Conservation (phyloP, 1,140 invertebrate genomes). For the Zaprionus kolodkinae region DNA sequence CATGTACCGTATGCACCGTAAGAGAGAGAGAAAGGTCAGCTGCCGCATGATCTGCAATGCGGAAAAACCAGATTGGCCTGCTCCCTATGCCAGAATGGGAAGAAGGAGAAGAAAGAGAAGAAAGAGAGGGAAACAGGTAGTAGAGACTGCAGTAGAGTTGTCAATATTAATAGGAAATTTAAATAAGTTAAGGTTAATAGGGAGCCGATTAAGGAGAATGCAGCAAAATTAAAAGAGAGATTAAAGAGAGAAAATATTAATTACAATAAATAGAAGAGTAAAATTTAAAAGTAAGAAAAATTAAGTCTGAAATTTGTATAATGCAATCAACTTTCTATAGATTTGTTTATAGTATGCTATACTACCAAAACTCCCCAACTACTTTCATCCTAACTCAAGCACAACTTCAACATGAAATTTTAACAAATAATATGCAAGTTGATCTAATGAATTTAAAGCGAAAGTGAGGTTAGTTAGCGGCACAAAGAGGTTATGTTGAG, state of each 20-base stretch:
- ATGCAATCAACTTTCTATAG: too few relatives aligned
- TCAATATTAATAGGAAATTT: neutral
- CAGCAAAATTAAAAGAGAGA: too few relatives aligned
- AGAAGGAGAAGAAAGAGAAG: neutral
- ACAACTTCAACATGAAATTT: neutral
- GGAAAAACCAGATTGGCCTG: conserved; percentile 8
- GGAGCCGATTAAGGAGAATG: neutral
- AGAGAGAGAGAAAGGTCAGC: conserved; percentile 32
- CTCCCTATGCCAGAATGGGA: neutral
- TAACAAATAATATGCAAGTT: neutral
- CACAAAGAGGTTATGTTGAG: conserved; percentile 12
- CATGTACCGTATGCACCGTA: neutral
- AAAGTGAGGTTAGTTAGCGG: conserved; percentile 39
- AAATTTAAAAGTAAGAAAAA: neutral
- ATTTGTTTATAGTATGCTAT: too few relatives aligned
- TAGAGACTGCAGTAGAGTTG: neutral
- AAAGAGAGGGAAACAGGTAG: neutral
- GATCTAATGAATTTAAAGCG: conserved; percentile 11
- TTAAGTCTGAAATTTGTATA: neutral
- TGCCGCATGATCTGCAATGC: conserved; percentile 25
- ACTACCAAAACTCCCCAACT: too few relatives aligned
- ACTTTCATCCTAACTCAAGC: too few relatives aligned
- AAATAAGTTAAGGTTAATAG: too few relatives aligned
- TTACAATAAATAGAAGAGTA: too few relatives aligned
- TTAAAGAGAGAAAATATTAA: too few relatives aligned